These are phyloP conservation scores for Pelecanoides urinatrix DNA, from an alignment of 2,113 vertebrate species.

Conservation along the genomic window DNA sequence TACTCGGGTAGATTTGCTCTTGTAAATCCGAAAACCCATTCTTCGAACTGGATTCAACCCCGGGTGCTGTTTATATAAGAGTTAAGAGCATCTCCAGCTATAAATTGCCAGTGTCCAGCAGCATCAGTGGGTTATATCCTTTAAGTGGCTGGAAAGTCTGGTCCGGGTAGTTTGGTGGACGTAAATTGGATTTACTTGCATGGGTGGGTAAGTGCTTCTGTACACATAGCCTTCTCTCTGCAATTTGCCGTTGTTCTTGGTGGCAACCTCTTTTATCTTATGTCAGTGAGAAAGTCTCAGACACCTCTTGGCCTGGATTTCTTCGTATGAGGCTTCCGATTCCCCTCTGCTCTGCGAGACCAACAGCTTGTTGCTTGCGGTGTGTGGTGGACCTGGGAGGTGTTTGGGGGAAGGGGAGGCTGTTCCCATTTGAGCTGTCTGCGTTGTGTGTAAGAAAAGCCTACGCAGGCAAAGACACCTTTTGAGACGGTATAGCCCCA, in stretches of 20 bases:
- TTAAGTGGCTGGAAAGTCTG: not conserved
- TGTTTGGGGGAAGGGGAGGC: not conserved
- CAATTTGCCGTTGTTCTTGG: not conserved
- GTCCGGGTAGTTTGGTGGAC: not conserved
- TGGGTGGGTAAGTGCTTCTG: not conserved
- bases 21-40: not conserved
- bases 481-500: not conserved
- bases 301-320: not conserved
- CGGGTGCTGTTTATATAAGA: not conserved
- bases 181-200: not conserved
- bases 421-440: not conserved
- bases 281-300: not conserved
- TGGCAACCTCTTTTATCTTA: not conserved
- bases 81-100: not conserved
- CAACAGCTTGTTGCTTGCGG: not conserved
- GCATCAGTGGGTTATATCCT: not conserved
- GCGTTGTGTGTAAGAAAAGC: accelerated
- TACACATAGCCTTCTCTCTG: not conserved
- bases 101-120: not conserved
- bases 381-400: not conserved
- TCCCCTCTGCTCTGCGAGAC: not conserved
- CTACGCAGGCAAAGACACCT: accelerated
- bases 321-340: not conserved
- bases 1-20: not conserved
- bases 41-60: not conserved